Percentiles rank a stretch among this genome's conserved stretches.
Evolutionary conservation across 2,113 vertebrate species (phyloP).

Genomic region (Hemiscyllium ocellatum): DNA sequence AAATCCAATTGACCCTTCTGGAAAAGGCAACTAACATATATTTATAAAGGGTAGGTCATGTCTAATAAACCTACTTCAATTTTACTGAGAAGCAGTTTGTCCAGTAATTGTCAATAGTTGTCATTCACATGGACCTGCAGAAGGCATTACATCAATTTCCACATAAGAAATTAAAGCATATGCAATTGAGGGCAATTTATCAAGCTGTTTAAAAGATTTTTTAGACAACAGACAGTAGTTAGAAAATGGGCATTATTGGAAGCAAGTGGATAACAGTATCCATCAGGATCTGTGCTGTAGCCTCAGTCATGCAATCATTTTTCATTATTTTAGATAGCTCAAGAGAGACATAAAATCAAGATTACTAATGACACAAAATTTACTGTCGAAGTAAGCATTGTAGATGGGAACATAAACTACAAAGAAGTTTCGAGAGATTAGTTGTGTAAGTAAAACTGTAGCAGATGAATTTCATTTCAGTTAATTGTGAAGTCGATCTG

Average conservation of each 20-base stretch:
- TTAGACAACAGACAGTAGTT: background rate
- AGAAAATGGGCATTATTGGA: background rate
- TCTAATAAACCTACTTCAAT: background rate
- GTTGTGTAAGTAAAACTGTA: too few relatives aligned
- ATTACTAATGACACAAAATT: background rate
- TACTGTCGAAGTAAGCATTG: background rate
- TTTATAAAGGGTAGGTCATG: background rate
- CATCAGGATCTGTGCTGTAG: background rate
- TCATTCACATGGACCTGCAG: background rate
- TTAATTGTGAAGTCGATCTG: background rate
- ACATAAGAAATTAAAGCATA: background rate
- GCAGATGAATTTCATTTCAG: background rate
- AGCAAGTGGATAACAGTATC: background rate
- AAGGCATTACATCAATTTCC: background rate
- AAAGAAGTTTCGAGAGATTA: background rate
- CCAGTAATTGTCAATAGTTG: background rate
- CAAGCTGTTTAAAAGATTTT: background rate
- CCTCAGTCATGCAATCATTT: background rate
- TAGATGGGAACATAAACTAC: background rate
- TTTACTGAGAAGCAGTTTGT: background rate
- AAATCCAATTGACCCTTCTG: background rate
- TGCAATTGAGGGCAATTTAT: background rate
- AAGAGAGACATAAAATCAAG: background rate
- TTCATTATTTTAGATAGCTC: background rate
- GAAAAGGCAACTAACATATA: background rate